Percentiles rank a stretch among this genome's conserved stretches.
Conservation (phyloP, 2,888 invertebrate species). For the Sialis lutaria region DNA sequence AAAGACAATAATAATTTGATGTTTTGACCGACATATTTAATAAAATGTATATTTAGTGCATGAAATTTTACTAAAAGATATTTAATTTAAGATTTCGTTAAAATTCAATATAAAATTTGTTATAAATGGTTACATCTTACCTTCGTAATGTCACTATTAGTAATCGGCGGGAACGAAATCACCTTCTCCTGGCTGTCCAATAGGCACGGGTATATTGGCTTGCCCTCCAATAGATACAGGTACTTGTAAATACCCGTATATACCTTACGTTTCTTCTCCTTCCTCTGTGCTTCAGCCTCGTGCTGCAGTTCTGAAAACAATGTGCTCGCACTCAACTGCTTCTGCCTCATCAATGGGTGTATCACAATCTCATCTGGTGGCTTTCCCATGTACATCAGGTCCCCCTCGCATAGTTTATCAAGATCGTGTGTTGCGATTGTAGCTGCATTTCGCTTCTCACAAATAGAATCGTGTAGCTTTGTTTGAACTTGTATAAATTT, state of each 20-base stretch:
- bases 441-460: conserved; percentile 58
- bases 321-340: conserved; percentile 43
- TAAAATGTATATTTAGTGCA: neutral
- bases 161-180: conserved; percentile 75
- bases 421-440: conserved; percentile 77
- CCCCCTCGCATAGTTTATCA: conserved; percentile 35
- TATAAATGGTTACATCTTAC: conserved; percentile 22
- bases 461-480: conserved; percentile 54
- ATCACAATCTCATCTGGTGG: conserved; percentile 44
- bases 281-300: conserved; percentile 64
- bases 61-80: too few relatives aligned
- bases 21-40: neutral
- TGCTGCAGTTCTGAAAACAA: conserved; percentile 48
- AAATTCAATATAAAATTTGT: neutral
- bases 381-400: conserved; percentile 49
- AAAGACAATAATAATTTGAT: too few relatives aligned
- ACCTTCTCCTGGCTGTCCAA: conserved; percentile 43
- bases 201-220: conserved; percentile 54
- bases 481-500: conserved; percentile 68
- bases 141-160: conserved; percentile 67
- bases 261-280: conserved; percentile 67
- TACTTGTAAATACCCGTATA: conserved; percentile 75
- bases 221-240: conserved; percentile 58
- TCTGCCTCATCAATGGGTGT: conserved; percentile 43
- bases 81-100: neutral